phyloP scores from a whole-genome alignment of 2,888 invertebrate species.

The Biston stratarius region DNA sequence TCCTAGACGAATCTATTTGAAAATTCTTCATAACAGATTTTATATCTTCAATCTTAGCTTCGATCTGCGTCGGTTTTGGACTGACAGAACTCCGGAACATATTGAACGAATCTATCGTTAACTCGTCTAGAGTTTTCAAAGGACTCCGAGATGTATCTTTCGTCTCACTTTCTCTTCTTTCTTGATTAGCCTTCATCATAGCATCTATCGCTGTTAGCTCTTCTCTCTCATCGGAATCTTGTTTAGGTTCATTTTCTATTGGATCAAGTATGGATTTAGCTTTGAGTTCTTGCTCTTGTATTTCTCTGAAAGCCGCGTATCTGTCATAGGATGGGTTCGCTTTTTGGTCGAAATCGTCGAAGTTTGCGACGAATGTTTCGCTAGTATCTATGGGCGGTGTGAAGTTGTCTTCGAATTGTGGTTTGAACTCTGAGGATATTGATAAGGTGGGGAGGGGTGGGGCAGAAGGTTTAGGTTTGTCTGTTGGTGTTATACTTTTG shows the following conservation, averaged over 20 bases:
- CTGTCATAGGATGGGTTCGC: constrained; percentile 90
- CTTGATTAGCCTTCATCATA: constrained; percentile 64
- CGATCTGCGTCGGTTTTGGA: constrained; percentile 76
- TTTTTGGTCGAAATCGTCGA: constrained; percentile 87
- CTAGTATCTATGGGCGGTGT: constrained; percentile 69
- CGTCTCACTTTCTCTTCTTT: constrained; percentile 51
- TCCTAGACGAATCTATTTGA: constrained; percentile 69
- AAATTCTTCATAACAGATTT: constrained; percentile 80
- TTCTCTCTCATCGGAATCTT: constrained; percentile 75
- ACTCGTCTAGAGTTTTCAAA: constrained; percentile 73
- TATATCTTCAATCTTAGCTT: constrained; percentile 80
- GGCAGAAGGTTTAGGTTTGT: constrained; percentile 48
- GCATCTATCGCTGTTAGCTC: constrained; percentile 69
- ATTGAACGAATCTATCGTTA: constrained; percentile 75
- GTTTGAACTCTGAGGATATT: constrained; percentile 68
- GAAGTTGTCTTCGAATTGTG: constrained; percentile 89
- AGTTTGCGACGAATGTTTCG: constrained; percentile 89
- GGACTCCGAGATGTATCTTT: constrained; percentile 73
- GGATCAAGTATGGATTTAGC: constrained; percentile 72
- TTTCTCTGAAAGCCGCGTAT: constrained; percentile 95
- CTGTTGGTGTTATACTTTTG: constrained; percentile 39
- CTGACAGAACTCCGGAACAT: constrained; percentile 79
- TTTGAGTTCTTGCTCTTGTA: constrained; percentile 91
- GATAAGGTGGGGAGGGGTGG: constrained; percentile 44
- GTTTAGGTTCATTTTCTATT: constrained; percentile 64